These are phyloP conservation scores for Apotomis capreana DNA, from an alignment of 2,888 invertebrate genomes.

Conservation along the genomic window DNA sequence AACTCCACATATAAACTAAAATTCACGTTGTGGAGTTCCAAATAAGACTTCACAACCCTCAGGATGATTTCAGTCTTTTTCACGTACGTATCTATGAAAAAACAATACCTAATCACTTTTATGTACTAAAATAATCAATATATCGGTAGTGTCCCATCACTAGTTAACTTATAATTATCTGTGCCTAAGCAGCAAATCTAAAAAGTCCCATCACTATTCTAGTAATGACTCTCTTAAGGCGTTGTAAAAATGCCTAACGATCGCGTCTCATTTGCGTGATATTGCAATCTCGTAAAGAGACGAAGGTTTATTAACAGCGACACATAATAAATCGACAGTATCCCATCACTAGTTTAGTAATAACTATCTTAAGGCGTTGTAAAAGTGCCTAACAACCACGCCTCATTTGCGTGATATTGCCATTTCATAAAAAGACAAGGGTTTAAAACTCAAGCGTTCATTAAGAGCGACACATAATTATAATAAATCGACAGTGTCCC, in stretches of 20 bases:
- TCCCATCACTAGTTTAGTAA: slow-evolving; percentile 40
- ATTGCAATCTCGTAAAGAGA: slow-evolving; percentile 36
- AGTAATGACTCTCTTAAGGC: slow-evolving; percentile 41
- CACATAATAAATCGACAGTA: background rate
- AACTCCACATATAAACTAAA: no score
- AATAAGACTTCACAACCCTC: no score
- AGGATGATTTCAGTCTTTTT: no score
- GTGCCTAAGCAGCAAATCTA: no score
- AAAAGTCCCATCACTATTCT: slow-evolving; percentile 35
- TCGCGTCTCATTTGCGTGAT: slow-evolving; percentile 34
- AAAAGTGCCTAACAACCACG: slow-evolving; percentile 36
- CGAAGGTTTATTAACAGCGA: slow-evolving; percentile 6
- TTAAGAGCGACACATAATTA: slow-evolving; percentile 14
- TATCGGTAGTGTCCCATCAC: no score
- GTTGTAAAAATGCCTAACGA: slow-evolving; percentile 38
- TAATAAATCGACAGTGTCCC: slow-evolving; percentile 7
- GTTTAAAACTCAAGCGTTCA: background rate
- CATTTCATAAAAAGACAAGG: slow-evolving; percentile 27
- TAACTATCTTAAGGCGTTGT: slow-evolving; percentile 40
- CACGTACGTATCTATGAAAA: no score
- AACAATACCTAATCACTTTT: no score
- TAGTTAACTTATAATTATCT: no score
- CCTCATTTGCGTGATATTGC: slow-evolving; percentile 39
- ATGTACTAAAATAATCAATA: no score
- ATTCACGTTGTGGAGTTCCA: no score